Evolutionary conservation across 2,888 invertebrate species (phyloP), one percentile per base, ranked within the genome.

Genomic region (Orthosia incerta): DNA sequence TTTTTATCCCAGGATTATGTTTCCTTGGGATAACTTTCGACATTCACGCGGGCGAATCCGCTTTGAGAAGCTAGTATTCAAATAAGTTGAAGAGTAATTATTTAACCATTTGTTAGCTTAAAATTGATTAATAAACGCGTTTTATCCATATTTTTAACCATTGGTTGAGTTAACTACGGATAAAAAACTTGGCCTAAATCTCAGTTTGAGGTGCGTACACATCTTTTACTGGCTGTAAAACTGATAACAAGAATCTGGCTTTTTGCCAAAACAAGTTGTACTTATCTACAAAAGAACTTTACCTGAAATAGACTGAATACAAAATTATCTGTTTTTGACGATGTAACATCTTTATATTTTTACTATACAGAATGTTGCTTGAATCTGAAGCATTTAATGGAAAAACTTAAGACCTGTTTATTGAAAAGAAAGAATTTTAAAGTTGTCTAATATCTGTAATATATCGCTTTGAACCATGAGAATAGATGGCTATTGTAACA

Each of bases 221-320:
- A 68, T 65, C n/a, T 65, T 55, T 50, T 65, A 53, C 46, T 57
- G 51, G 45, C 53, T 46, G 31, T 63, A 31, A 57, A 70, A 50
- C 45, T 61, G 82, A 74, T 82, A 74, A 77, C 82, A 56, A 39
- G 23, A 76, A 60, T 59, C 66, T 66, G 48, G 26, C 2, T 46
- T 62, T 18, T 48, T 16, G 48, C 15, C 15, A 48, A 20, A 50
- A 76, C 31, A 9, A 69, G 46, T 48, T 31, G 23, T 50, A 20
- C 16, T 9, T 48, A 26, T 13, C 12, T 39, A n/a, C 9, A 26
- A 45, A 18, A 45, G 23, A 13, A 26, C 23, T 11, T 59, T 16
- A 26, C 45, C 26, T 45, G 12, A 3, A 63, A 56, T 5, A 39
- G 20, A 66, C 11, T 20, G 23, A 39, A 20, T n/a, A 23, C 18